phyloP scores from a whole-genome alignment of 2,797 vertebrate species.

The Bufotes viridis region DNA sequence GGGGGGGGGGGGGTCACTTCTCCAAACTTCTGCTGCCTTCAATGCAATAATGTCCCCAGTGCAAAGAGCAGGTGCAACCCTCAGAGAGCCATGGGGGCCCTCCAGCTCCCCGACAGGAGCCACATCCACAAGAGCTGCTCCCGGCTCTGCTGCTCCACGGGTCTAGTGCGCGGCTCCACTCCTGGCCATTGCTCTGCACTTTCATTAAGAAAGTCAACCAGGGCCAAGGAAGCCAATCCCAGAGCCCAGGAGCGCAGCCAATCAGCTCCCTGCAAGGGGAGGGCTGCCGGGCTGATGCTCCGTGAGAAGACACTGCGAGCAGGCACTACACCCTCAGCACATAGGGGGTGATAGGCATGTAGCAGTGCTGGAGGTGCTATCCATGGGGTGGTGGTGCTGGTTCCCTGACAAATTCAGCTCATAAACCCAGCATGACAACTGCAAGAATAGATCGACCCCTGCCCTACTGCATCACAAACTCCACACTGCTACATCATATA shows the following conservation, averaged over 20 bases:
- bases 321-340: background rate
- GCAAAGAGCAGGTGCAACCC: background rate
- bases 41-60: background rate
- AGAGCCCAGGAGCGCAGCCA: background rate
- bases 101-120: no score
- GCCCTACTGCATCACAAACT: no score
- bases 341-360: background rate
- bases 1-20: background rate
- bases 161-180: background rate
- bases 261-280: conserved; percentile 1
- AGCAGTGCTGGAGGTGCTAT: background rate
- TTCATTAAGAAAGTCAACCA: conserved; percentile 52
- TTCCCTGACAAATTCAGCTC: no score
- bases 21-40: background rate
- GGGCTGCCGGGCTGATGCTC: background rate
- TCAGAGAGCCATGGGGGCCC: background rate
- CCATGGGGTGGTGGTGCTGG: background rate
- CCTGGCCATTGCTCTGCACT: conserved; percentile 16
- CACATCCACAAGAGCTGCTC: no score
- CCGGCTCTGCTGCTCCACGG: no score
- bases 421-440: no score
- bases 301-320: background rate
- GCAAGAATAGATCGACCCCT: no score
- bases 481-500: no score
- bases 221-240: background rate